phyloP scores from a whole-genome alignment of 2,797 vertebrate species.

The Echiichthys vipera region DNA sequence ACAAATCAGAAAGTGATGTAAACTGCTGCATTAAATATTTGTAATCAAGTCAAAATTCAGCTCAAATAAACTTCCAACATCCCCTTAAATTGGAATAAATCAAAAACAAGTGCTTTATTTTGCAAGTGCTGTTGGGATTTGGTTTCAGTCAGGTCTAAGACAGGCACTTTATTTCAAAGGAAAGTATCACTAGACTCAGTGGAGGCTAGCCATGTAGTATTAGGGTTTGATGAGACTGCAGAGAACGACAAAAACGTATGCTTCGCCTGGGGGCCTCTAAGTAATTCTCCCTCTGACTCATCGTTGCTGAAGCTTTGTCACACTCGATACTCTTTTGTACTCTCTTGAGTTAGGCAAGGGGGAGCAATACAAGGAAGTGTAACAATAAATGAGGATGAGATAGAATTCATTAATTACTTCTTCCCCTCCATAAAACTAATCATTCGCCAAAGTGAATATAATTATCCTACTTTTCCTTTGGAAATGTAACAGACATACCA shows the following conservation, averaged over 20 bases:
- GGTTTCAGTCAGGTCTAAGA: slow-evolving; percentile 30
- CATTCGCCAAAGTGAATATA: slow-evolving; percentile 78
- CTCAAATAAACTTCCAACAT: slow-evolving; percentile 54
- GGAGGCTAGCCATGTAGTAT: slow-evolving; percentile 54
- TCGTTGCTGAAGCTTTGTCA: slow-evolving; percentile 70
- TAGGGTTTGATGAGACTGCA: slow-evolving; percentile 72
- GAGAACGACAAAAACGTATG: slow-evolving; percentile 71
- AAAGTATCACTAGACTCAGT: slow-evolving; percentile 52
- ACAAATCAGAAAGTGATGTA: slow-evolving; percentile 72
- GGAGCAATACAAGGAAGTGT: slow-evolving; percentile 68
- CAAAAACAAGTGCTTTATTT: slow-evolving; percentile 42
- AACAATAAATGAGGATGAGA: slow-evolving; percentile 75
- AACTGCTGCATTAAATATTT: slow-evolving; percentile 71
- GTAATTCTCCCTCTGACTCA: slow-evolving; percentile 75
- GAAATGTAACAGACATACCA: slow-evolving; percentile 75
- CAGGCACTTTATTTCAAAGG: slow-evolving; percentile 49
- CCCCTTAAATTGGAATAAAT: slow-evolving; percentile 47
- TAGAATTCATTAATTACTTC: slow-evolving; percentile 80
- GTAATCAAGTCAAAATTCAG: slow-evolving; percentile 69
- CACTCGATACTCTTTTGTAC: slow-evolving; percentile 69
- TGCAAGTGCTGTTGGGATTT: slow-evolving; percentile 22
- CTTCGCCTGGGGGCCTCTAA: slow-evolving; percentile 60
- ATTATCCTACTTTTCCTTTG: slow-evolving; percentile 76
- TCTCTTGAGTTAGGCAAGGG: slow-evolving; percentile 65
- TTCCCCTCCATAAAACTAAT: slow-evolving; percentile 79